Evolutionary conservation across 2,113 vertebrate species (phyloP).

Genomic region (Chlamydotis undulata): DNA sequence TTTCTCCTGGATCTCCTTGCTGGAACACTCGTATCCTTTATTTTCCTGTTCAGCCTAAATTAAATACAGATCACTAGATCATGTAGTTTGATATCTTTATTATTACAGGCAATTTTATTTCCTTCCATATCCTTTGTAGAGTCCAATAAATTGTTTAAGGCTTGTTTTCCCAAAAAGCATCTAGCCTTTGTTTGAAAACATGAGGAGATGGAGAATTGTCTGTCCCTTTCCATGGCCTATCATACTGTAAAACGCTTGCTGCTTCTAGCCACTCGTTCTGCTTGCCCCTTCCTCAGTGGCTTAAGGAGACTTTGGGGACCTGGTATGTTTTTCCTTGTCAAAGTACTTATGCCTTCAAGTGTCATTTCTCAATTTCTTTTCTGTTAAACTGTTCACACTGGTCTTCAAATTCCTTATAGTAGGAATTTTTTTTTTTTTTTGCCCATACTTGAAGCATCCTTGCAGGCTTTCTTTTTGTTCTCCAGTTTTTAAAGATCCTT

Average conservation of each 20-base stretch:
- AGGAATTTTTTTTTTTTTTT: background rate
- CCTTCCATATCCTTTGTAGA: background rate
- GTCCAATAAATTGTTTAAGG: background rate
- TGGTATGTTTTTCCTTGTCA: background rate
- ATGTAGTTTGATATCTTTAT: background rate
- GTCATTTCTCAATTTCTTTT: background rate
- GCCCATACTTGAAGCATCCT: background rate
- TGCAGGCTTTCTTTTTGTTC: background rate
- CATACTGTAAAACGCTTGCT: rapidly evolving
- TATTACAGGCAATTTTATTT: background rate
- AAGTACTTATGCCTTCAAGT: background rate
- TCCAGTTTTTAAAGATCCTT: background rate
- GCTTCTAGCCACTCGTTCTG: background rate
- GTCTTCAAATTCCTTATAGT: background rate
- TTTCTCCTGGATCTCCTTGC: background rate
- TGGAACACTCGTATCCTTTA: background rate
- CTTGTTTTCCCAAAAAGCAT: background rate
- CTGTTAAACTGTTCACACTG: background rate
- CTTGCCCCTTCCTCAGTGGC: background rate
- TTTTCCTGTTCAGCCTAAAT: background rate
- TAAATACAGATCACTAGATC: background rate
- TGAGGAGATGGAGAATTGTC: background rate
- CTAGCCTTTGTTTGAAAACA: background rate
- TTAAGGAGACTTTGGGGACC: background rate
- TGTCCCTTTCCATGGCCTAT: background rate